Conservation (phyloP, 2,797 vertebrate species). For the Anguilla pacifica region DNA sequence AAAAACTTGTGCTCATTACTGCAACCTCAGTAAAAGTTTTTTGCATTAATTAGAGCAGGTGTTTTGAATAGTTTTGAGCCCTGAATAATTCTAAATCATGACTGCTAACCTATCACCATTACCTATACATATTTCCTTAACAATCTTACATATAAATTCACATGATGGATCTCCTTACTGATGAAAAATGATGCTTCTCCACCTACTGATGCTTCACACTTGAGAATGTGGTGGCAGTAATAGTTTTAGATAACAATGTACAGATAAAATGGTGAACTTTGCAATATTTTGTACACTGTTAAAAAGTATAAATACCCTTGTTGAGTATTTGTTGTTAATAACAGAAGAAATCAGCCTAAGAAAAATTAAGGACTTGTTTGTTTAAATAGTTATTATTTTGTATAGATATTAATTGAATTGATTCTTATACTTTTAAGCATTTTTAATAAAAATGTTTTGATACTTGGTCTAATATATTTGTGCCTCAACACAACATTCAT, state of each 20-base stretch:
- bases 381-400: conserved; percentile 78
- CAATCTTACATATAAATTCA: conserved; percentile 89
- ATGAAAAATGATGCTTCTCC: background rate
- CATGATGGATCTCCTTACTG: conserved; percentile 70
- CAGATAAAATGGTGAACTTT: conserved; percentile 68
- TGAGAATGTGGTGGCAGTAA: conserved; percentile 33
- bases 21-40: background rate
- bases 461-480: background rate
- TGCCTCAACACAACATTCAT: background rate
- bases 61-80: background rate
- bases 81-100: no score
- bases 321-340: conserved; percentile 66
- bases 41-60: background rate
- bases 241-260: conserved; percentile 41
- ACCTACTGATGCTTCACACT: conserved; percentile 27
- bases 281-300: conserved; percentile 72
- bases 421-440: conserved; percentile 45
- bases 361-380: conserved; percentile 84
- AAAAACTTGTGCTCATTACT: background rate
- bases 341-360: conserved; percentile 68
- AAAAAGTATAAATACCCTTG: conserved; percentile 56
- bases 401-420: conserved; percentile 52
- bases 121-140: conserved; percentile 73
- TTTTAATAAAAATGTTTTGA: conserved; percentile 69
- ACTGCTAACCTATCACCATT: background rate